Evolutionary conservation across 2,797 vertebrate species (phyloP).

Genomic region (Salarias fasciatus): DNA sequence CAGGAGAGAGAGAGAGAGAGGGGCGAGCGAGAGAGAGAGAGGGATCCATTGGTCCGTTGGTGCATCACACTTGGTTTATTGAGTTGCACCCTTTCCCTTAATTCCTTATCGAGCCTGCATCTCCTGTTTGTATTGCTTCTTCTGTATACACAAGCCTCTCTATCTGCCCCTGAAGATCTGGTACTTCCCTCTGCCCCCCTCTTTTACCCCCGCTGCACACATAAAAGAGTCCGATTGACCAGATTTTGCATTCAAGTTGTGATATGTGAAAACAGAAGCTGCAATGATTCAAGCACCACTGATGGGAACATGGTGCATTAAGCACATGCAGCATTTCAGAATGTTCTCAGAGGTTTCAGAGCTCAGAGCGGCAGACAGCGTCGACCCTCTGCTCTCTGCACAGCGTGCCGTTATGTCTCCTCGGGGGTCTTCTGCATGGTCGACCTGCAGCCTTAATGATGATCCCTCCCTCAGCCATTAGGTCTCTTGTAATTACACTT

Average conservation of each 20-base stretch:
- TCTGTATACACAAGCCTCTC: constrained; percentile 69
- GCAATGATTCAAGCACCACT: too few relatives aligned
- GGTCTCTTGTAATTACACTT: constrained; percentile 60
- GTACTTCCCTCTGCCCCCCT: constrained; percentile 40
- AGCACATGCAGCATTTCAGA: too few relatives aligned
- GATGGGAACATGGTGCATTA: too few relatives aligned
- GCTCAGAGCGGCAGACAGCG: too few relatives aligned
- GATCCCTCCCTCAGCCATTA: constrained; percentile 65
- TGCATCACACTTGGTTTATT: constrained; percentile 69
- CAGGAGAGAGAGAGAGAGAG: neutral
- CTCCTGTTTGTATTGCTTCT: constrained; percentile 80
- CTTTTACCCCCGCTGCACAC: constrained; percentile 8
- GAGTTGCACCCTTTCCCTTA: constrained; percentile 85
- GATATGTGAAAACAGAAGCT: too few relatives aligned
- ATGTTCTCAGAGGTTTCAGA: too few relatives aligned
- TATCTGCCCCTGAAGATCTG: constrained; percentile 68
- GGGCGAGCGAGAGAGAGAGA: constrained; percentile 11
- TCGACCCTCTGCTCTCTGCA: too few relatives aligned
- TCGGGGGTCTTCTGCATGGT: constrained; percentile 55
- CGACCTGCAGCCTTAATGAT: constrained; percentile 63
- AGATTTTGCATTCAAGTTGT: neutral
- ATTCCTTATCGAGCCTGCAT: constrained; percentile 82
- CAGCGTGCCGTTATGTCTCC: constrained; percentile 21
- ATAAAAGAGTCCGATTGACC: constrained; percentile 17
- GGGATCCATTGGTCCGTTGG: constrained; percentile 32